Base-by-base conservation (phyloP, 2,113 vertebrate species). In the Lates calcarifer region DNA sequence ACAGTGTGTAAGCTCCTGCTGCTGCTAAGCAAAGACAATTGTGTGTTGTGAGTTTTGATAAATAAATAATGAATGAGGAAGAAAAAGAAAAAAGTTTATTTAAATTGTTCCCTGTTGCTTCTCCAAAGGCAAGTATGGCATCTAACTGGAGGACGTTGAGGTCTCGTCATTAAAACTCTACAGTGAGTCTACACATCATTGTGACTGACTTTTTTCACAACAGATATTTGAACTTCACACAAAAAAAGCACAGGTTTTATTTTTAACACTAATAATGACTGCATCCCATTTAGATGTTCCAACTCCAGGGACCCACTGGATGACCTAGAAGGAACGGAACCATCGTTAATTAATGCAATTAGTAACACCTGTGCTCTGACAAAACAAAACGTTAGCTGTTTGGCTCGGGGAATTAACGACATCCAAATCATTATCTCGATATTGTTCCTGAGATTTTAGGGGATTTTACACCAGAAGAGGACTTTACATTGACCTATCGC, bases 121-220 rank as follows among this genome's bases (percentile, higher is more conserved):
- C 37, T 68, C 26, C 2, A 18, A 47, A 1, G 35, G 35, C 1
- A 39, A 65, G 5, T 14, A 33, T 37, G 26, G 51, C 51, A 53
- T 62, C 15, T 6, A 17, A 47, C 39, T 37, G 15, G 63, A 35
- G 20, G 33, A 35, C 53, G 49, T 11, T 9, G 20, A 63, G 9
- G 57, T 31, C 24, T 41, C 24, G 51, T 70, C 65, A 60, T 60
- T 39, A 68, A 67, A 63, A 39, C 10, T 37, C 35, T 43, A 56
- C 35, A 31, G 67, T 15, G 26, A 9, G 15, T 64, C n/a, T n/a
- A 33, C 14, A 26, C 35, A 35, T 68, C 28, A 28, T 51, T 47
- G 45, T 47, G 41, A 12, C 1, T 39, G 33, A 37, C 22, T 33
- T 62, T 60, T 22, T 55, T 35, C 69, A 11, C 3, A 5, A 14